These are phyloP conservation scores for Psammodynastes pulverulentus DNA, from an alignment of 2,113 vertebrate species.

Conservation along the genomic window DNA sequence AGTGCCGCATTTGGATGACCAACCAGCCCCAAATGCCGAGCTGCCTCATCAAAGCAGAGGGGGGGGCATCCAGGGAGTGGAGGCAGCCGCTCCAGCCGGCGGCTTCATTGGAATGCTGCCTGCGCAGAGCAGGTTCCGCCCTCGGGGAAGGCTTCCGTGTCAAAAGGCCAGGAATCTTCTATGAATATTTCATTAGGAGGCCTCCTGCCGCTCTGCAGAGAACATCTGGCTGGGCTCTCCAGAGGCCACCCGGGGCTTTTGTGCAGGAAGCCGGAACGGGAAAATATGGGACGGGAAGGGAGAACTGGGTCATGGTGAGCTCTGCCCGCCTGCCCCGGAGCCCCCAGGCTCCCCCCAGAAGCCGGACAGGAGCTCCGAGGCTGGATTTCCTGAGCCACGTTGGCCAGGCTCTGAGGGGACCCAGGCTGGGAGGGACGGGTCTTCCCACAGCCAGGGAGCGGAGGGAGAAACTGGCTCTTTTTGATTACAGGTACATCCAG, in stretches of 20 bases:
- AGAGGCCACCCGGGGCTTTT: slow-evolving; percentile 59
- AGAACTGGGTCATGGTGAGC: neutral
- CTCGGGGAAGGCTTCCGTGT: slow-evolving; percentile 55
- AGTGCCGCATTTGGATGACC: neutral
- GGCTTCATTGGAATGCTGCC: slow-evolving; percentile 48
- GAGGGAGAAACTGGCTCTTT: neutral
- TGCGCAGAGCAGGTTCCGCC: slow-evolving; percentile 14
- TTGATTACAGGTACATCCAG: neutral
- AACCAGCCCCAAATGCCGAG: neutral
- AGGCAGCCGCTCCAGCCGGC: neutral
- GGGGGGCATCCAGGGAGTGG: neutral
- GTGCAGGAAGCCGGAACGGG: slow-evolving; percentile 68
- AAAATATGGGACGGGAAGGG: slow-evolving; percentile 56
- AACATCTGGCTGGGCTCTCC: slow-evolving; percentile 73
- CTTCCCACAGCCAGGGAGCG: neutral
- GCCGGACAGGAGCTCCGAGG: neutral
- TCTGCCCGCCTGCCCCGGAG: neutral
- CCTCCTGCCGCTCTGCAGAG: slow-evolving; percentile 59
- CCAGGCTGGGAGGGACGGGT: neutral
- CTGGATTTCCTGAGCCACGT: neutral
- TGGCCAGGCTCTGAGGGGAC: neutral
- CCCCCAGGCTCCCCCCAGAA: neutral
- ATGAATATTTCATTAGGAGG: slow-evolving; percentile 71
- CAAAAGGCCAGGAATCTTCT: slow-evolving; percentile 52
- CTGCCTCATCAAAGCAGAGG: neutral